Conservation (phyloP, 2,113 vertebrate species). For the Raja brachyura region DNA sequence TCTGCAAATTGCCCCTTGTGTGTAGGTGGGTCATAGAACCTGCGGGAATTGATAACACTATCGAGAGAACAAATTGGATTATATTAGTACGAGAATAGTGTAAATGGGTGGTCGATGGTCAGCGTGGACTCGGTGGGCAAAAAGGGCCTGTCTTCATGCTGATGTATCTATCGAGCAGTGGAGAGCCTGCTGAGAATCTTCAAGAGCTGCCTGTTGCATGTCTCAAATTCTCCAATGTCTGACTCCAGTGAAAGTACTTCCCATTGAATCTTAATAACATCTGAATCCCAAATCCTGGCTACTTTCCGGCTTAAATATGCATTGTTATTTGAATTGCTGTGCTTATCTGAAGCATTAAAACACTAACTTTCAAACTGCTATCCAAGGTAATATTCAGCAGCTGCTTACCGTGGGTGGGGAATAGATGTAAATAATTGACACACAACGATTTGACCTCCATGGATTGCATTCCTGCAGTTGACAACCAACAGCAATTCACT, state of each 20-base stretch:
- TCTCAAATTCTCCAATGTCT: background rate
- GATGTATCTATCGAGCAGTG: background rate
- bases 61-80: no score
- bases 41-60: no score
- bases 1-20: no score
- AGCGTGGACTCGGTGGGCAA: no score
- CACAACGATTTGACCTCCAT: background rate
- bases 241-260: background rate
- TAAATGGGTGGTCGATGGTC: no score
- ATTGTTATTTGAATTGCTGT: background rate
- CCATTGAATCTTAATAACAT: background rate
- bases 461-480: background rate
- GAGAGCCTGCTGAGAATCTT: background rate
- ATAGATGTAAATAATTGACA: constrained; percentile 12
- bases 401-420: background rate
- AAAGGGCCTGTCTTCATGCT: no score
- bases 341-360: background rate
- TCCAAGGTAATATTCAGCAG: background rate
- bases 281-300: background rate
- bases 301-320: background rate
- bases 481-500: background rate
- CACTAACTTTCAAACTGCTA: background rate
- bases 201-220: background rate
- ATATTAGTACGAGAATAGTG: no score
- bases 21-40: no score